Evolutionary conservation across 2,888 invertebrate species (phyloP), one percentile per base, ranked within the genome.

Genomic region (Drosophila niveifrons): DNA sequence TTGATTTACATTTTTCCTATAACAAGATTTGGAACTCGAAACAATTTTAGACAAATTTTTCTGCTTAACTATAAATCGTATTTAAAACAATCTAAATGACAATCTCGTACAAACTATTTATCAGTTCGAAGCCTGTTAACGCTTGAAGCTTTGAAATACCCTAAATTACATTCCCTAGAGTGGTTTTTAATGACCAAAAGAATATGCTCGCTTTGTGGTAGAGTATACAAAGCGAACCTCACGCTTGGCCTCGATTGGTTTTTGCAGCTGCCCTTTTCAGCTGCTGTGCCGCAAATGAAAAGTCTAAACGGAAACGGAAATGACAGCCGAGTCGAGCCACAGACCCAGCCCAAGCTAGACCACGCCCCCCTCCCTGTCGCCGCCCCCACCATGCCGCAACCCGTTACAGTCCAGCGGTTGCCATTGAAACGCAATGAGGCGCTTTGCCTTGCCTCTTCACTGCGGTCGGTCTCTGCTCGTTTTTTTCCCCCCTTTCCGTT

Each of bases 341-440:
- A 63, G 46, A 39, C 39, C 15, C 57, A 48, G 18, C 9, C 44
- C 36, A 3, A 10, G n/a, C 47, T 11, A n/a, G 31, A n/a, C 43
- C 23, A 29, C 13, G 7, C 11, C 52, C 13, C 11, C 3, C 23
- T 3, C 13, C 28, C 9, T 6, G 2, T n/a, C 7, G 18, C 36
- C 43, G 15, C 13, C 8, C 10, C 2, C 34, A 2, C 17, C 8
- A 3, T 1, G 23, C 34, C 46, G n/a, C 55, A 55, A 55, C 55
- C 51, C 51, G 44, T 75, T 63, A 50, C 67, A 62, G 76, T 62
- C 59, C 72, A 72, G 62, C 72, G 64, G 50, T 63, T 69, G 77
- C 70, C 74, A 77, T 77, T 77, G 77, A 74, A 77, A 77, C 59
- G 76, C 77, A 73, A 64, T 76, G 77, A 76, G 66, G 61, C 76